Evolutionary conservation across 2,888 invertebrate genomes (phyloP), one percentile per base, ranked within the genome.

Genomic region (Baccha elongata): DNA sequence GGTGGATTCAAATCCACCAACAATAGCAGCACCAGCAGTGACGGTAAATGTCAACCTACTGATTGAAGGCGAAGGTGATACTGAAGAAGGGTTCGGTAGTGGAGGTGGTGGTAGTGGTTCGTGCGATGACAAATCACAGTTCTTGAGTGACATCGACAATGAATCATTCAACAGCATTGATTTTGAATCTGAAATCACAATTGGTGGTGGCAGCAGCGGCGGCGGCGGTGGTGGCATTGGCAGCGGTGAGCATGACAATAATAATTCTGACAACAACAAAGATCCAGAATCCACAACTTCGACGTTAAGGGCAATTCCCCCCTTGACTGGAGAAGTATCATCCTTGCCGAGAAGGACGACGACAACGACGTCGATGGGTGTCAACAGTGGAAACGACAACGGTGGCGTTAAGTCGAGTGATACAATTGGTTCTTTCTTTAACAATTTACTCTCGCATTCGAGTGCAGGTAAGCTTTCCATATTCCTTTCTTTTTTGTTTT

Each of bases 131-230:
- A 90, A 90, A 87, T 90, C 89, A 87, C 89, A 88, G 86, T 87
- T 89, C 87, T 88, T 90, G 87, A 91, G 90, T 88, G 91, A 90
- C 88, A 88, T 89, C 85, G 91, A 91, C 87, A 86, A 91, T 88
- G 91, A 91, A 88, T 91, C 91, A 81, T 89, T 91, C 87, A 91
- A 90, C 86, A 91, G 91, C 87, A 91, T 91, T 86, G 91, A 91
- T 88, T 91, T 90, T 86, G 91, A 91, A 86, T 88, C 91, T 81
- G 90, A 90, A 87, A 90, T 90, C 87, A 89, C 89, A 87, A 89
- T 90, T 85, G 89, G 88, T 85, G 87, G 88, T 85, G 73, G 76
- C 67, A 62, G 64, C 26, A n/a, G n/a, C n/a, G 73, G 76, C 67
- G 64, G 72, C 46, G 21, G 62, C 26, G 50, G 32, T 32, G 50